phyloP scores from a whole-genome alignment of 2,797 vertebrate genomes.

The Smutsia gigantea region DNA sequence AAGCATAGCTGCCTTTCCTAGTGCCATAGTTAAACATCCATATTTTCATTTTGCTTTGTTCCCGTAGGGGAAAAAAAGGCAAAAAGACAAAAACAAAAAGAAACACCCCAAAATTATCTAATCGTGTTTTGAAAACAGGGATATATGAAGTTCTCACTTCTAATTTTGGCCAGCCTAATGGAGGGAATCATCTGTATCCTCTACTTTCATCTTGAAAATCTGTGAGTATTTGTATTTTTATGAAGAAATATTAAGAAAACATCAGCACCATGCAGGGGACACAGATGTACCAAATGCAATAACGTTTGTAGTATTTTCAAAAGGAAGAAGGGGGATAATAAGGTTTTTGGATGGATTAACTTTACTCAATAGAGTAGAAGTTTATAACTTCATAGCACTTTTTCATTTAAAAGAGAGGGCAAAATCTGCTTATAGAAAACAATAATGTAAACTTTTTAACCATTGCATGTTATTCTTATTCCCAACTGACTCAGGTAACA shows the following conservation, averaged over 20 bases:
- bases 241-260: neutral
- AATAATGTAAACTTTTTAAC: neutral
- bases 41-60: neutral
- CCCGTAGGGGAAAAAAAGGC: neutral
- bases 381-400: neutral
- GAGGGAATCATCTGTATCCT: neutral
- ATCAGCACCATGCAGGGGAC: neutral
- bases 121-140: neutral
- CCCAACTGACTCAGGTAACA: neutral
- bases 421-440: neutral
- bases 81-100: neutral
- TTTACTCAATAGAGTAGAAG: neutral
- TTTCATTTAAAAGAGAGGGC: neutral
- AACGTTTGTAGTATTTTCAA: neutral
- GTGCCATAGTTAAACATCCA: neutral
- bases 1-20: neutral
- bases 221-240: neutral
- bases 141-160: neutral
- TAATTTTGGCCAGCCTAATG: neutral
- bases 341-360: neutral
- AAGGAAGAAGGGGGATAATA: neutral
- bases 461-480: neutral
- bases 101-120: neutral
- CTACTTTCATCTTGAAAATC: neutral
- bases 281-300: neutral